phyloP scores from a whole-genome alignment of 1,140 invertebrate genomes.

The Leptopilina clavipes region DNA sequence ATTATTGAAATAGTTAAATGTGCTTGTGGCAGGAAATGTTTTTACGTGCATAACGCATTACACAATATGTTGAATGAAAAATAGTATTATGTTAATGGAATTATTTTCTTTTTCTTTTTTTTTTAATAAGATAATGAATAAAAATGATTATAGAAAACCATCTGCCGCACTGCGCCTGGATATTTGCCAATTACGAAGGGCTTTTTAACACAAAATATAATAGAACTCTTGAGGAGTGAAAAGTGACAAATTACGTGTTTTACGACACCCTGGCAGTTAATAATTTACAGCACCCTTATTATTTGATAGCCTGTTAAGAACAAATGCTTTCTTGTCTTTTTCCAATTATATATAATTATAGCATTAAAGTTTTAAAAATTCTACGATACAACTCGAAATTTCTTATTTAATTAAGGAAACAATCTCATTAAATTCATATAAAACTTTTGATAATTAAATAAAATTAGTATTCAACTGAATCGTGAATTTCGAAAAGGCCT shows the following conservation, averaged over 20 bases:
- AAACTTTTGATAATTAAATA: too few relatives aligned
- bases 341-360: too few relatives aligned
- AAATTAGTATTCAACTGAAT: too few relatives aligned
- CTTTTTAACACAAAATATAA: conserved; percentile 39
- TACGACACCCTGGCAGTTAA: background rate
- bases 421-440: too few relatives aligned
- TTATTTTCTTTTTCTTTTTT: background rate
- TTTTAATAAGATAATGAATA: background rate
- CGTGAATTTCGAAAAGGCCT: too few relatives aligned
- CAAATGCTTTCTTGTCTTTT: background rate
- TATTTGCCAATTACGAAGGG: conserved; percentile 54
- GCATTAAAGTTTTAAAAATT: too few relatives aligned
- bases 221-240: conserved; percentile 13
- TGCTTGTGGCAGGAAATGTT: conserved; percentile 2
- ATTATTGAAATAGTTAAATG: background rate
- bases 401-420: too few relatives aligned
- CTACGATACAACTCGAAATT: too few relatives aligned
- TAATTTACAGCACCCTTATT: conserved; percentile 8
- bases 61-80: background rate
- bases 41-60: background rate
- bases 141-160: conserved; percentile 41
- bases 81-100: background rate
- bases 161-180: conserved; percentile 68
- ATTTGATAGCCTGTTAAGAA: background rate
- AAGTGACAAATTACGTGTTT: conserved; percentile 17